Evolutionary conservation across 2,888 invertebrate genomes (phyloP), one percentile per base, ranked within the genome.

Genomic region (Periphyllus acericola): DNA sequence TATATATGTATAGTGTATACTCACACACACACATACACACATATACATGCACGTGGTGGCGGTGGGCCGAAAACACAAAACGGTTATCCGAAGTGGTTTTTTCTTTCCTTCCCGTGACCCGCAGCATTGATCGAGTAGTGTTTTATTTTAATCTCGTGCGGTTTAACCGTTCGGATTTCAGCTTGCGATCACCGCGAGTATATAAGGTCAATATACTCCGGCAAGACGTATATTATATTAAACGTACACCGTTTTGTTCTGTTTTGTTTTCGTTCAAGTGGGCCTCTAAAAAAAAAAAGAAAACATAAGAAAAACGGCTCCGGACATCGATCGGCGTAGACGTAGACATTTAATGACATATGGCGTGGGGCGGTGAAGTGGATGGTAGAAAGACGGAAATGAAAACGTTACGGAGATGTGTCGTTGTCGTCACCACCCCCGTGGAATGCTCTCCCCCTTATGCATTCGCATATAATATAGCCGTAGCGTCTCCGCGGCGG

Each of bases 91-190:
- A 60, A 81, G 81, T 40, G 81, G 71, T 82, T 82, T 82, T 52
- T n/a, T 76, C 25, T 17, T 46, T 25, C n/a, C 29, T 14, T 76
- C 75, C 25, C n/a, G 34, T 5, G 34, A 46, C 46, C 72, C 25
- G 32, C 29, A 29, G 29, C 68, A 68, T 81, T 40, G 66, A 81
- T 81, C 80, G 40, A 68, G 32, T 14, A 71, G 21, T 46, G 46
- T 71, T 82, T 82, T 71, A 71, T 82, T 71, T 71, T 71, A 46
- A 82, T 71, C 71, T 71, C 40, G 29, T 82, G 81, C 32, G 71
- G 80, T 81, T 68, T 29, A 52, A 6, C 71, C 71, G 82, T 82
- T 82, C 52, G 52, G 17, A 72, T 52, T 25, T 82, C 32, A 34
- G 14, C 11, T 46, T 25, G 80, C 60, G 40, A 32, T 5, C 71